Evolutionary conservation across 2,113 vertebrate genomes (phyloP).

Genomic region (Psophia crepitans): DNA sequence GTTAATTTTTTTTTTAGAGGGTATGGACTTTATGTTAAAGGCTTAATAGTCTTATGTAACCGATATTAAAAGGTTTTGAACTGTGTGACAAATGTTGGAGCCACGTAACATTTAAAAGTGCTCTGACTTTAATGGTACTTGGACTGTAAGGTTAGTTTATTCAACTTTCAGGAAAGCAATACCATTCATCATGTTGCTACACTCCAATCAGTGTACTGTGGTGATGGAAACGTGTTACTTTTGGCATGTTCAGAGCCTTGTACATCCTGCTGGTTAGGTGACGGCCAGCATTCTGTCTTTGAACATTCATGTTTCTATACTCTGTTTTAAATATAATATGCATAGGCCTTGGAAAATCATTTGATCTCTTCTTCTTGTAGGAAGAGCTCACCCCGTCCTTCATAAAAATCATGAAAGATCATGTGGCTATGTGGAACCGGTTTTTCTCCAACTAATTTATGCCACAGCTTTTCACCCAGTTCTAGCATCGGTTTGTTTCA

Average conservation of each 20-base stretch:
- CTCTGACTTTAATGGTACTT: not conserved
- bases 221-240: accelerated
- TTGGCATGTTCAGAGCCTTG: not conserved
- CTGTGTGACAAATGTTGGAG: not conserved
- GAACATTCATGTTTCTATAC: not conserved
- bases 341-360: not conserved
- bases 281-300: not conserved
- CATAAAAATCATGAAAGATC: not conserved
- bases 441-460: not conserved
- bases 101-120: not conserved
- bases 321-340: not conserved
- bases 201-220: not conserved
- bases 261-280: not conserved
- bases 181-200: accelerated
- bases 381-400: not conserved
- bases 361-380: not conserved
- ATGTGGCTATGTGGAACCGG: not conserved
- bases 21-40: not conserved
- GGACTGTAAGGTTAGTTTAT: not conserved
- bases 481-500: not conserved
- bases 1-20: not conserved
- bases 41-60: not conserved
- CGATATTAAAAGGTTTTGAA: not conserved
- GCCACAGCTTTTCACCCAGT: not conserved
- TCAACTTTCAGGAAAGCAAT: not conserved